Base-by-base conservation (phyloP, 2,888 invertebrate genomes). In the Apamea epomidion region DNA sequence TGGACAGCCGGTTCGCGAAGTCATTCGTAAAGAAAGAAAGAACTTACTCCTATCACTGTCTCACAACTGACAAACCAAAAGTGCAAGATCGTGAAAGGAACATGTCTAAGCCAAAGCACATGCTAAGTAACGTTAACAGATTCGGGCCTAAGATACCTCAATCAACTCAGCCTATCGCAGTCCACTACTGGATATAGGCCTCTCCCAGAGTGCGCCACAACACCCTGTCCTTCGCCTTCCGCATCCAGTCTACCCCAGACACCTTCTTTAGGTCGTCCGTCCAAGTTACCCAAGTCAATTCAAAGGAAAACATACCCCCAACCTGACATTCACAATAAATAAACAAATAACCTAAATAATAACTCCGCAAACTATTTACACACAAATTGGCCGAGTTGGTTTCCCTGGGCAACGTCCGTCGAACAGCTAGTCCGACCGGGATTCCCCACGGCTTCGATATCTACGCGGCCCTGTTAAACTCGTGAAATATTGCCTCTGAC, bases 401-500 rank as follows among this genome's bases (percentile, higher is more conserved):
- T 77, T 58, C 71, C 73, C 65, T 60, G 45, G 62, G 79, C 60
- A 58, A 32, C 69, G 65, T 77, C 71, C 67, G 71, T 64, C 74
- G 78, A 48, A 62, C 70, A 74, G 58, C 37, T 64, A 77, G 79
- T 73, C 74, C 45, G 69, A 72, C 76, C 74, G 73, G 74, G 82
- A 89, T 86, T 89, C 87, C 88, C 83, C 78, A 82, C 82, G 79
- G 84, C 84, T 81, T 85, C 81, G 86, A 85, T 86, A 86, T 88
- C 87, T 82, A 81, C 81, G 85, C 74, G 80, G 81, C 80, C 83
- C 81, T 85, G 88, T 82, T 85, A 91, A 94, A 94, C 91, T 94
- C 92, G 91, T 94, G 94, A 95, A 93, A 93, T 94, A 95, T 96
- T 94, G 93, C 93, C 91, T 90, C 93, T 92, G 94, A 95, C 94